These are phyloP conservation scores for Sesamia nonagrioides DNA, from an alignment of 1,140 invertebrate species.

Conservation along the genomic window DNA sequence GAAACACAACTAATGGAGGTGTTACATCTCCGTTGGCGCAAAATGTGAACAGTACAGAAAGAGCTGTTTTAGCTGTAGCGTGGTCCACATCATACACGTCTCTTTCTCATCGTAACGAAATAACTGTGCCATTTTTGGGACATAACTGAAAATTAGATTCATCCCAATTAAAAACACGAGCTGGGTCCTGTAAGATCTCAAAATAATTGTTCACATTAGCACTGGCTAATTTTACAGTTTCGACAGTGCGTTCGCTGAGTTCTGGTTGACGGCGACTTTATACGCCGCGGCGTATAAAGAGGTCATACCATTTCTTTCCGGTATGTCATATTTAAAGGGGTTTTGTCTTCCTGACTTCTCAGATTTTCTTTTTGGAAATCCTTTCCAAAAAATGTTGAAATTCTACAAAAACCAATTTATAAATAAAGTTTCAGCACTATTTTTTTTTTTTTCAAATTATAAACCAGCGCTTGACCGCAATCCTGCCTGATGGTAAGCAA, in stretches of 20 bases:
- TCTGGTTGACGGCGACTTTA: no score
- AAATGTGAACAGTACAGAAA: not conserved
- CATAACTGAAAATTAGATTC: not conserved
- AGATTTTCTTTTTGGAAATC: no score
- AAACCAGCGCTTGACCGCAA: no score
- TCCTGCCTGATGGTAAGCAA: no score
- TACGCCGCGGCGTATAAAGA: not conserved
- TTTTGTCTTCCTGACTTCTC: not conserved
- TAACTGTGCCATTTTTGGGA: no score
- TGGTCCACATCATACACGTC: not conserved
- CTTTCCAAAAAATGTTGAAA: no score
- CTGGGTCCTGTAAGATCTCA: not conserved
- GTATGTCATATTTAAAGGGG: not conserved
- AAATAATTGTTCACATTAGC: not conserved
- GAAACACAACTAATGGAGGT: not conserved
- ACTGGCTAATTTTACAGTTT: not conserved
- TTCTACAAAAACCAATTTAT: no score
- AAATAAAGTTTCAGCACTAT: no score
- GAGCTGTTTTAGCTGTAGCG: not conserved
- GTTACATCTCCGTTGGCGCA: no score
- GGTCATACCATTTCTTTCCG: not conserved
- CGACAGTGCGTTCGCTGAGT: not conserved
- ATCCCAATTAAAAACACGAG: not conserved
- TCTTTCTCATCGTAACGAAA: not conserved
- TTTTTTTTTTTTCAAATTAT: no score